Conservation (phyloP, 2,113 vertebrate species). For the Menidia beryllina region DNA sequence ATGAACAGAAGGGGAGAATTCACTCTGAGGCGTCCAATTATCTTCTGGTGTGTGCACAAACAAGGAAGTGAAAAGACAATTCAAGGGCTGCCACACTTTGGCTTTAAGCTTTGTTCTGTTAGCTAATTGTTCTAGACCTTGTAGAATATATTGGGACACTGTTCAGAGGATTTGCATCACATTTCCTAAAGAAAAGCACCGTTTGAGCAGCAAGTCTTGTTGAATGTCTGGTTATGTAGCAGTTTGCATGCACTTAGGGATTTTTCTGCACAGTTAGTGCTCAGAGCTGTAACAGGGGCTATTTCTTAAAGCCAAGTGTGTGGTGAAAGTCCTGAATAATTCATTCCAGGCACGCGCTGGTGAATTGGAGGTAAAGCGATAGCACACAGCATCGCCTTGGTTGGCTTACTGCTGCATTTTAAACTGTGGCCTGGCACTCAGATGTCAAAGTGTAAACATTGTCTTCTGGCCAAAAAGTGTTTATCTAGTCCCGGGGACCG, state of each 20-base stretch:
- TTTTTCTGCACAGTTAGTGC: slow-evolving; percentile 18
- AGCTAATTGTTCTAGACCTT: too few species aligned
- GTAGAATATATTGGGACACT: not conserved
- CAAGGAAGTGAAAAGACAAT: not conserved
- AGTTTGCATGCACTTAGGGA: not conserved
- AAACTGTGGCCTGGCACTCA: slow-evolving; percentile 67
- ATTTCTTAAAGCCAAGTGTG: slow-evolving; percentile 48
- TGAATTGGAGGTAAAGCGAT: slow-evolving; percentile 82
- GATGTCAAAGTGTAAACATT: slow-evolving; percentile 70
- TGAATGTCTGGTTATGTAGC: not conserved
- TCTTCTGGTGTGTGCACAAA: not conserved
- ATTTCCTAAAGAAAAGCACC: not conserved
- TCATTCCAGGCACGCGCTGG: slow-evolving; percentile 56
- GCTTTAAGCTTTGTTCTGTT: not conserved
- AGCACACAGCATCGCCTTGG: slow-evolving; percentile 39
- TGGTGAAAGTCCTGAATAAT: slow-evolving; percentile 71
- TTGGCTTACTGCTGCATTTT: slow-evolving; percentile 76
- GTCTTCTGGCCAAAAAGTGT: slow-evolving; percentile 48
- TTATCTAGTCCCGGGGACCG: slow-evolving; percentile 26
- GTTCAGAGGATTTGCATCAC: not conserved
- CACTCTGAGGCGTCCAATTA: too few species aligned
- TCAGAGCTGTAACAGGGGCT: slow-evolving; percentile 5
- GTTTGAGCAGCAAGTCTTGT: not conserved
- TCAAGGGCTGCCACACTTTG: not conserved
- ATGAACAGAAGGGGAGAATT: slow-evolving; percentile 43